Base-by-base conservation (phyloP, 2,888 invertebrate species). In the Metellina segmentata region DNA sequence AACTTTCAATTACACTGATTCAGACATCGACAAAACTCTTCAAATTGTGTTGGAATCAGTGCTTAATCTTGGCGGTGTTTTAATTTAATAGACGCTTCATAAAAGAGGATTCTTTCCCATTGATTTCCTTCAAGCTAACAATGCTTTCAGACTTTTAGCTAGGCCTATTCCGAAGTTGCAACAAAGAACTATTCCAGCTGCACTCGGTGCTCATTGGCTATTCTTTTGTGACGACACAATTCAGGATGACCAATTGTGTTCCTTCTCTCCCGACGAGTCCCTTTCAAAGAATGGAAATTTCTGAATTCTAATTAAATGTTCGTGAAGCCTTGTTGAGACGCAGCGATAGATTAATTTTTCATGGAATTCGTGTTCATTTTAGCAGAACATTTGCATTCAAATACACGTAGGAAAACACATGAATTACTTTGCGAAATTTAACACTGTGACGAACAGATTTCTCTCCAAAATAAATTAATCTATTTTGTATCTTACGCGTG, bases 181-280 rank as follows among this genome's bases (percentile, higher is more conserved):
- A 61, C 61, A 61, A 61, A 61, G 61, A 61, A 61, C 61, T 61
- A 0, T 61, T 16, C 16, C 11, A 11, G 61, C 61, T 11, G 8
- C 61, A 5, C 13, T 16, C 11, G 13, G 11, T 16, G 11, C 61
- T 61, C 61, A 61, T 61, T 61, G 61, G 61, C 61, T 61, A 61
- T 61, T 61, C 61, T 61, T 61, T 61, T 61, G 61, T 61, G 61
- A 61, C 61, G 61, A 61, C 61, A 61, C 61, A 61, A 61, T 61
- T 16, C 61, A 16, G 9, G 11, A 16, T 11, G 61, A 16, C 61
- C 61, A 61, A 61, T 61, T 8, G 61, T 61, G 16, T 61, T 5
- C 61, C 13, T 16, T 61, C 61, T 61, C 7, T 61, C 61, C 34
- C 34, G 34, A 61, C 61, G 61, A 61, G 61, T 16, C 5, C 61